Conservation (phyloP, 2,113 vertebrate genomes). For the Nyctibius bracteatus region DNA sequence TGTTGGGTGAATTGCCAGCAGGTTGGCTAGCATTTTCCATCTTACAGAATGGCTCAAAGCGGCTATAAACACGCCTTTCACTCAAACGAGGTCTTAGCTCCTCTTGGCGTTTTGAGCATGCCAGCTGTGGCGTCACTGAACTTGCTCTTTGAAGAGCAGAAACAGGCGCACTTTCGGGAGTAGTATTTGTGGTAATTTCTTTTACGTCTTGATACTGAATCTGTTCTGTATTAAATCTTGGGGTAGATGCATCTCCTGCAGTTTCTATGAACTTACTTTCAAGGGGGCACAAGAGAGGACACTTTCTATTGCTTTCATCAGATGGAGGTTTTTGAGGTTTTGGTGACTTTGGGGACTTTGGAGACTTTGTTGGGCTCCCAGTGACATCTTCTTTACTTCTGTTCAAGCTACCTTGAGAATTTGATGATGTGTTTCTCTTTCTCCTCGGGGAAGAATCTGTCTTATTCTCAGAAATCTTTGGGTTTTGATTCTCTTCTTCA, state of each 20-base stretch:
- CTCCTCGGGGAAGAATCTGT: conserved; percentile 70
- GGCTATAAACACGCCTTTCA: conserved; percentile 81
- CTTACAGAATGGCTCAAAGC: conserved; percentile 85
- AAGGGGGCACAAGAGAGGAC: conserved; percentile 37
- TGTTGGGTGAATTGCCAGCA: conserved; percentile 18
- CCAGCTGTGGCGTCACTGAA: background rate
- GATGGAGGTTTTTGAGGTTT: conserved; percentile 48
- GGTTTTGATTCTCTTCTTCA: conserved; percentile 76
- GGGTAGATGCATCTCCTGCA: conserved; percentile 76
- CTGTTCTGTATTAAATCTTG: conserved; percentile 85
- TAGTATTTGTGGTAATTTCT: background rate
- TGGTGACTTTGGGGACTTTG: conserved; percentile 49
- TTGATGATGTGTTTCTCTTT: conserved; percentile 69
- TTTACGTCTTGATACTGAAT: conserved; percentile 70
- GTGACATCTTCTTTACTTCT: conserved; percentile 67
- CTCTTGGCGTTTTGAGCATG: conserved; percentile 33
- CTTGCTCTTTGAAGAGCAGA: conserved; percentile 40
- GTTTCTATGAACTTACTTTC: conserved; percentile 65
- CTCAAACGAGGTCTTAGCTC: conserved; percentile 63
- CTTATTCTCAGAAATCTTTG: conserved; percentile 72
- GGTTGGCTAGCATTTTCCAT: conserved; percentile 71
- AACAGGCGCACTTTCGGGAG: conserved; percentile 15
- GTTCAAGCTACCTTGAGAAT: conserved; percentile 75
- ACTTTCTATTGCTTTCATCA: conserved; percentile 56
- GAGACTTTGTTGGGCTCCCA: conserved; percentile 40